Conservation (phyloP, 1,140 invertebrate species). For the Drosophila lacteicornis region DNA sequence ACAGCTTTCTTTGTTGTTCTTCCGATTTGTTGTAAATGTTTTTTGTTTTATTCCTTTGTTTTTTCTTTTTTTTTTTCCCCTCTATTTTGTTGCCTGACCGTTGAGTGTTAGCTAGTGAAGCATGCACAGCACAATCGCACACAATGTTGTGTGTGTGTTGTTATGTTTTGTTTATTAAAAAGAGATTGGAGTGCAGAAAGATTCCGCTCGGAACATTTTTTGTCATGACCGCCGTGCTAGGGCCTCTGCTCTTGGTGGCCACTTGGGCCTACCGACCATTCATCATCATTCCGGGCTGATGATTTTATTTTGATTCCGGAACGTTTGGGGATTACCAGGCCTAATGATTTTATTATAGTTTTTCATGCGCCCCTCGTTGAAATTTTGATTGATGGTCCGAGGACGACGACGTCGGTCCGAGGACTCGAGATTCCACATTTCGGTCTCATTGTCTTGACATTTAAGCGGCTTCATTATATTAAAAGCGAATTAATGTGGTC, state of each 20-base stretch:
- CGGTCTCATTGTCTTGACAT: constrained; percentile 47
- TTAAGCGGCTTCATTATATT: constrained; percentile 55
- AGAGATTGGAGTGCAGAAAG: constrained; percentile 73
- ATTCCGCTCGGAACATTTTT: constrained; percentile 40
- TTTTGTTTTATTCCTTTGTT: constrained; percentile 14
- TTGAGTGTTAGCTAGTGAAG: constrained; percentile 64
- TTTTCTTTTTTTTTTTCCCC: background rate
- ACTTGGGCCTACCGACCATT: constrained; percentile 57
- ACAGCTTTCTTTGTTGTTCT: constrained; percentile 38
- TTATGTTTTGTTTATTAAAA: constrained; percentile 80
- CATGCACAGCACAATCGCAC: constrained; percentile 70
- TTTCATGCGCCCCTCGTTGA: constrained; percentile 47
- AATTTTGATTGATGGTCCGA: constrained; percentile 67
- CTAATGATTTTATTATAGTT: constrained; percentile 83
- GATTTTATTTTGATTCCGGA: constrained; percentile 80
- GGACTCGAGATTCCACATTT: constrained; percentile 14
- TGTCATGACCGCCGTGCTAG: constrained; percentile 54
- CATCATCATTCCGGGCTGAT: constrained; percentile 78
- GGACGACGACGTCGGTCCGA: background rate
- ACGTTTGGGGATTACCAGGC: constrained; percentile 75
- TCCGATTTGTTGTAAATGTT: constrained; percentile 14
- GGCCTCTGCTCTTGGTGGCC: constrained; percentile 25
- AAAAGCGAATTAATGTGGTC: constrained; percentile 53
- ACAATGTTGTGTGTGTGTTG: constrained; percentile 51
- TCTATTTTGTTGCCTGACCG: constrained; percentile 43